Conservation (phyloP, 37 sponge, comb jelly and placozoan species). For the Diacarnus erythraeanus region DNA sequence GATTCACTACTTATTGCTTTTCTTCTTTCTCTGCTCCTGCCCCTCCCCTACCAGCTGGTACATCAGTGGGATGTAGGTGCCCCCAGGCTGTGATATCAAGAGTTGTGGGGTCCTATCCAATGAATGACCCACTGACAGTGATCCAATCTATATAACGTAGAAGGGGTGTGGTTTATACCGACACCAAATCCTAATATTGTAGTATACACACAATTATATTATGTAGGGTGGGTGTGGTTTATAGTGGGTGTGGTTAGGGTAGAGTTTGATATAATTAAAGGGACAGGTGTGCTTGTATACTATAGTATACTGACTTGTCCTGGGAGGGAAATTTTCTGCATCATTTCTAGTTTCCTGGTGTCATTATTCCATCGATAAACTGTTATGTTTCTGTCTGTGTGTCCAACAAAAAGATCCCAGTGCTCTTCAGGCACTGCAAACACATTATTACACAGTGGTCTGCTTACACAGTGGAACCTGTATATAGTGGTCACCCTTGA, state of each 20-base stretch:
- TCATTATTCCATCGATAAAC: constrained; percentile 61
- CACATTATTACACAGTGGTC: not conserved
- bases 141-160: constrained; percentile 48
- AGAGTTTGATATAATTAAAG: too few relatives aligned
- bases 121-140: constrained; percentile 43
- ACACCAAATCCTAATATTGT: too few relatives aligned
- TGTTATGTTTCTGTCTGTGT: constrained; percentile 68
- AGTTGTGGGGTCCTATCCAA: constrained; percentile 28
- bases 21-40: not conserved
- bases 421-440: constrained; percentile 1
- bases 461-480: too few relatives aligned
- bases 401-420: constrained; percentile 61
- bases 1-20: not conserved
- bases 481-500: too few relatives aligned
- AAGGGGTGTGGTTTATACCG: too few relatives aligned
- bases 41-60: not conserved
- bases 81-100: constrained; percentile 79
- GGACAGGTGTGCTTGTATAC: not conserved
- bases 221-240: too few relatives aligned
- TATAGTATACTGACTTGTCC: constrained; percentile 40
- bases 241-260: too few relatives aligned
- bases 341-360: not conserved
- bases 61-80: constrained; percentile 57
- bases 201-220: too few relatives aligned
- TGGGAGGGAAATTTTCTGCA: constrained; percentile 34